Base-by-base conservation (phyloP, 37 sponge, comb jelly and placozoan genomes). In the Trichoplax adhaerens region DNA sequence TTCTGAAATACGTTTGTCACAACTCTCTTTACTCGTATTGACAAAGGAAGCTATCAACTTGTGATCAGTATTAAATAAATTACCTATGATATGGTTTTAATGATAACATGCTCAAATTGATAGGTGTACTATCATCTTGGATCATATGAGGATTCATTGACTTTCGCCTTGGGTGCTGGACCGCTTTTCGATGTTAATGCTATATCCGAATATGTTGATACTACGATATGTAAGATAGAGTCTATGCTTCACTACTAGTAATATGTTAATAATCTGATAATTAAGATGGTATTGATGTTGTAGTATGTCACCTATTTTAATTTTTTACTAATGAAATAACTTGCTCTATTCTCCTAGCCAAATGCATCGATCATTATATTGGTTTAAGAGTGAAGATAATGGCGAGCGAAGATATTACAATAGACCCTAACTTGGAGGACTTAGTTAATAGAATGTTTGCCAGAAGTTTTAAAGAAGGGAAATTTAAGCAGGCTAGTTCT, bases 111-210 rank as follows among this genome's bases (percentile, higher is more conserved):
- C 29, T 29, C 29, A 29, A 29, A 50, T 1, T 56, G 1, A 0
- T 58, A 83, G 84, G 99, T 96, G 8, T 96, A 88, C 86, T 96
- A 96, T 60, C 99, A 96, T 65, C 79, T 96, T 6, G 99, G 99
- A 7, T 83, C 88, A 2, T 96, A 87, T 82, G 77, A 88, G 52
- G 93, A 91, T 57, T 83, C 99, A 3, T 72, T 91, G 60, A 76
- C 65, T 52, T 96, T 80, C 75, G 99, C 99, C 5, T 81, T 96
- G 46, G 83, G 87, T 5, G 93, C 93, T 56, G 99, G 89, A 53
- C 56, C 73, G 53, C 81, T 73, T 64, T 88, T 96, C 72, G 85
- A 96, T 56, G 87, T 96, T 60, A 88, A 79, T 62, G 75, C 71
- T 12, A 82, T 80, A 2, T 83, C 93, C 3, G 92, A 96, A 83